Evolutionary conservation across 2,797 vertebrate species (phyloP).

Genomic region (Dallia pectoralis): DNA sequence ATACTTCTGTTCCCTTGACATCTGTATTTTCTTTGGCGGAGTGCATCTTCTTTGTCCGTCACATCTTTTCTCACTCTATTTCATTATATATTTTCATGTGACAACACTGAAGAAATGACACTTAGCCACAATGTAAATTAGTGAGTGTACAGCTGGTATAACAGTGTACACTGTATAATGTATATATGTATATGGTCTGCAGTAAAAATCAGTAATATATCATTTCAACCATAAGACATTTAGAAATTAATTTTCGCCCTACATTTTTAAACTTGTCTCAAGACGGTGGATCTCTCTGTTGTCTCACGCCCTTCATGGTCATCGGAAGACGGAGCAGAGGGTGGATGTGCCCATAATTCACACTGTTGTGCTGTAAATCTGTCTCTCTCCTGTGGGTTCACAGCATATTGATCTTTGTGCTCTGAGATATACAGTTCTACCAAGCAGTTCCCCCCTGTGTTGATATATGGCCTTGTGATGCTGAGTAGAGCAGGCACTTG

Average conservation of each 20-base stretch:
- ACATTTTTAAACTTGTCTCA: not conserved
- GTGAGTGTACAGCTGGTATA: too few relatives aligned
- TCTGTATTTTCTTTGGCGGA: too few relatives aligned
- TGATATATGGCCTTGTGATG: slow-evolving; percentile 50
- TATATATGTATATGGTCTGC: too few relatives aligned
- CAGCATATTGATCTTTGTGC: slow-evolving; percentile 64
- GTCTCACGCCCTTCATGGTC: slow-evolving; percentile 22
- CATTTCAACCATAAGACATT: not conserved
- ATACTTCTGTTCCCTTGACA: slow-evolving; percentile 21
- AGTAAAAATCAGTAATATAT: too few relatives aligned
- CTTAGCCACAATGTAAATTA: too few relatives aligned
- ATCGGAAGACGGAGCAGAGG: slow-evolving; percentile 28
- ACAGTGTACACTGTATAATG: too few relatives aligned
- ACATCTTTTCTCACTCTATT: too few relatives aligned
- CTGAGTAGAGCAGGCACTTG: slow-evolving; percentile 36
- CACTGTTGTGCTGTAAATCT: slow-evolving; percentile 57
- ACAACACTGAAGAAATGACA: too few relatives aligned
- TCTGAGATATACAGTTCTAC: slow-evolving; percentile 58
- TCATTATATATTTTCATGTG: too few relatives aligned
- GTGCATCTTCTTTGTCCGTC: too few relatives aligned
- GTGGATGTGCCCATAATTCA: slow-evolving; percentile 53
- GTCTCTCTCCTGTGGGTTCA: slow-evolving; percentile 49
- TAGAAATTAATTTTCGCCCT: not conserved
- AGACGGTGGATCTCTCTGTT: slow-evolving; percentile 20
- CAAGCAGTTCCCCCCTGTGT: slow-evolving; percentile 46